These are phyloP conservation scores for Eutolmus rufibarbis DNA, from an alignment of 2,888 invertebrate genomes.

Conservation along the genomic window DNA sequence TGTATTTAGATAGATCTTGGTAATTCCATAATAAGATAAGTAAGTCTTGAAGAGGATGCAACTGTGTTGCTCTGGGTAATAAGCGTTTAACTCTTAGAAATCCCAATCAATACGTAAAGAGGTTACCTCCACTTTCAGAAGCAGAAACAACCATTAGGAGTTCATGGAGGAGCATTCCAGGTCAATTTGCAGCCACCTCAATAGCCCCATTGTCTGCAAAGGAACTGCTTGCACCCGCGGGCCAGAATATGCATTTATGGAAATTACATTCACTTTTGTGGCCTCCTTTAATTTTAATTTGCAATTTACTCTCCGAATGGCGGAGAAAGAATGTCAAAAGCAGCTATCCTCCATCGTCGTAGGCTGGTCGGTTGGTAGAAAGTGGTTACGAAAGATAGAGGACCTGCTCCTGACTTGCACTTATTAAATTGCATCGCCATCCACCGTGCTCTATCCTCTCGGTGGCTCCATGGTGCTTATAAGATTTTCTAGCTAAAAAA, in stretches of 20 bases:
- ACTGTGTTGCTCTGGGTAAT: not conserved
- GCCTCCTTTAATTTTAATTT: not conserved
- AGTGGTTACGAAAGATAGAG: not conserved
- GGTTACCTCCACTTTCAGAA: not conserved
- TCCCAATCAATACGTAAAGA: not conserved
- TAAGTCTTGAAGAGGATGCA: not conserved
- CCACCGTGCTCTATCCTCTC: not conserved
- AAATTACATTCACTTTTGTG: not conserved
- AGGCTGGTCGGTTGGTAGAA: not conserved
- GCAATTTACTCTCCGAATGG: not conserved
- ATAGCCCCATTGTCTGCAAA: not conserved
- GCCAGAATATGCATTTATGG: not conserved
- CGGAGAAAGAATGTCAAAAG: not conserved
- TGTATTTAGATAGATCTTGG: not conserved
- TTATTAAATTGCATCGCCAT: not conserved
- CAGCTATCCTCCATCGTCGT: not conserved
- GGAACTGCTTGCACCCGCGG: not conserved
- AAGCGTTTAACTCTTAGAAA: not conserved
- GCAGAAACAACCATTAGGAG: not conserved
- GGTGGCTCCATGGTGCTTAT: not conserved
- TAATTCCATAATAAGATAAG: not conserved
- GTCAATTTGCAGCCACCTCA: not conserved
- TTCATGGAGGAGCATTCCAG: not conserved
- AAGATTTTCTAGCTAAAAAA: not conserved
- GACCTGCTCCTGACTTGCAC: not conserved